Evolutionary conservation across 2,113 vertebrate genomes (phyloP).

Genomic region (Nematolebias whitei): DNA sequence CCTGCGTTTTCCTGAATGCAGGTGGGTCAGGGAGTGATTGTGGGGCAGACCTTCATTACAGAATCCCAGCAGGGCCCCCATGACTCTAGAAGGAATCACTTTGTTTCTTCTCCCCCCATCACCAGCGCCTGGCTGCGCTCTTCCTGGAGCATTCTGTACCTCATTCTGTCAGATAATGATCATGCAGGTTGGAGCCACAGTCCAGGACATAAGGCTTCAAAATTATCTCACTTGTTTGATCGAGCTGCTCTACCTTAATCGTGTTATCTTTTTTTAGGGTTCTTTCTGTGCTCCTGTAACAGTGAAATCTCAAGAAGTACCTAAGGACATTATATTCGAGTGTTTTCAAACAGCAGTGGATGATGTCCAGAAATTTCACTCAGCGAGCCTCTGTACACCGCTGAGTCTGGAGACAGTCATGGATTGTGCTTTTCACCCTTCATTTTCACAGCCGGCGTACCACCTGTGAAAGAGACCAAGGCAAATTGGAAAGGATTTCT

Average conservation of each 20-base stretch:
- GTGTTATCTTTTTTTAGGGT: neutral
- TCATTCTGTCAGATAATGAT: conserved; percentile 20
- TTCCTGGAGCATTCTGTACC: conserved; percentile 35
- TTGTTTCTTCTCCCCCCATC: conserved; percentile 44
- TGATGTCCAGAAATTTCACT: neutral
- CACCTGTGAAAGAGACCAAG: conserved; percentile 23
- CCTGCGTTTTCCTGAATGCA: conserved; percentile 81
- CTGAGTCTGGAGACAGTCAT: conserved; percentile 23
- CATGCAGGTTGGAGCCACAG: conserved; percentile 8
- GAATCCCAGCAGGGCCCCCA: conserved; percentile 77
- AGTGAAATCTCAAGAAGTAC: neutral
- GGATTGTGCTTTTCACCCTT: conserved; percentile 13
- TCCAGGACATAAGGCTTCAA: neutral
- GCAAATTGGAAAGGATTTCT: neutral
- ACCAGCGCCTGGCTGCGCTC: conserved; percentile 7
- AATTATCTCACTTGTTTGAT: neutral
- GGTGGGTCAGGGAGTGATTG: conserved; percentile 81
- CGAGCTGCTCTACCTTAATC: neutral
- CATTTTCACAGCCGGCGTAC: conserved; percentile 3
- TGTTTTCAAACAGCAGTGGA: conserved; percentile 15
- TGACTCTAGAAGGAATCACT: conserved; percentile 82
- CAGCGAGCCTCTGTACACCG: neutral
- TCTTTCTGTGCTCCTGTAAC: neutral
- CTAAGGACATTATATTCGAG: neutral
- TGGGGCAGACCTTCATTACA: conserved; percentile 81